Evolutionary conservation across 2,113 vertebrate species (phyloP), one percentile per base, ranked within the genome.

Genomic region (Anser cygnoides): DNA sequence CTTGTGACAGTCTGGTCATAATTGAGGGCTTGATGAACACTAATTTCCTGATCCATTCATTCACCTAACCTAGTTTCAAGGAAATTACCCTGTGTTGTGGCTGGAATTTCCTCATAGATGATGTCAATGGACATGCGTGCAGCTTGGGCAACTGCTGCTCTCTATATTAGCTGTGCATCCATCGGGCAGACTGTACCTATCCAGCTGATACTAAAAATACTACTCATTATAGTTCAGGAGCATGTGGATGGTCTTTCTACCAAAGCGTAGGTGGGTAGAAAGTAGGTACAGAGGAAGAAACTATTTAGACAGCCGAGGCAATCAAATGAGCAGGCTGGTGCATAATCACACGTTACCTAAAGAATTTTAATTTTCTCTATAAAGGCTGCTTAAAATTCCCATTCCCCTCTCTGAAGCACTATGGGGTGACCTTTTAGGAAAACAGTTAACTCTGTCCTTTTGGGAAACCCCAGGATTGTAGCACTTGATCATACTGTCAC

Each of bases 381-480:
- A 52, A 81, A 72, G 2, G 10, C 77, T 78, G 75, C 74, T 81
- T 78, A 29, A 78, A 95, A 92, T 93, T 86, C 46, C 46, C 19
- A 3, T 93, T 80, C 15, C 20, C 7, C 13, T 81, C 20, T 87
- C 66, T 66, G 59, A 83, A 74, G 31, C 35, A n/a, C 25, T 11
- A 3, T 61, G 37, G 67, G 70, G n/a, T 81, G 52, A 52, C 61
- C 19, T 37, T 39, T 74, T 57, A 80, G 73, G 39, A 82, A 84
- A 71, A 68, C 37, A 59, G 37, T 71, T 72, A 57, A 39, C 66
- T 87, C 65, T 84, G 57, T 79, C 33, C 58, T 68, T 93, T 59
- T 66, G 50, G 19, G 81, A 93, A 74, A 72, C 11, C 25, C 63
- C 71, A 76, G 71, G n/a, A 37, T 13, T 55, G 50, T 50, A 80